Evolutionary conservation across 2,113 vertebrate species (phyloP).

Genomic region (Paedocypris sp.): DNA sequence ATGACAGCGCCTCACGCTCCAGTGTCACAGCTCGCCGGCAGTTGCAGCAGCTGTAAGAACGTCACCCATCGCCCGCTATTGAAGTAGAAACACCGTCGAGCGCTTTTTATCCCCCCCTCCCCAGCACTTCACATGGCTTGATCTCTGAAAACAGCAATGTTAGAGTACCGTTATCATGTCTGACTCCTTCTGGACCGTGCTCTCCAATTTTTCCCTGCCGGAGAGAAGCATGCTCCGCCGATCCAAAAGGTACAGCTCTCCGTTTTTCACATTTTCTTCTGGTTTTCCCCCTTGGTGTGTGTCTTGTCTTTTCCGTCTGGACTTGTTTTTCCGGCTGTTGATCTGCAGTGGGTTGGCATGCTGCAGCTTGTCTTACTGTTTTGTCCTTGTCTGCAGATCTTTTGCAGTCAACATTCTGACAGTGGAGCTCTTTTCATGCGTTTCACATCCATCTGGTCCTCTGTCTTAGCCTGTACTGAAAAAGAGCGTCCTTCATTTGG

Average conservation of each 20-base stretch:
- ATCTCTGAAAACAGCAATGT: slow-evolving; percentile 56
- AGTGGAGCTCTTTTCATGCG: neutral
- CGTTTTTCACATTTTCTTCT: neutral
- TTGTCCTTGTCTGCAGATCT: neutral
- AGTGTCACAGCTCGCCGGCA: slow-evolving; percentile 45
- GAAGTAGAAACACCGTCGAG: neutral
- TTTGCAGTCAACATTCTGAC: neutral
- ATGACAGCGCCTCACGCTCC: slow-evolving; percentile 19
- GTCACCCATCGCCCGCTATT: slow-evolving; percentile 37
- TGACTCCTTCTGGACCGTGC: slow-evolving; percentile 81
- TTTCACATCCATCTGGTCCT: neutral
- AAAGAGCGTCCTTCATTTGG: neutral
- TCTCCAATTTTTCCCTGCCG: slow-evolving; percentile 81
- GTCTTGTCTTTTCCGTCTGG: neutral
- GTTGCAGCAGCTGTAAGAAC: slow-evolving; percentile 47
- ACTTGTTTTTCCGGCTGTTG: neutral
- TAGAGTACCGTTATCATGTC: slow-evolving; percentile 68
- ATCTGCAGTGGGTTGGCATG: slow-evolving; percentile 1
- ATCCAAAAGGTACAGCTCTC: slow-evolving; percentile 69
- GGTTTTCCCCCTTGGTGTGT: too few relatives aligned
- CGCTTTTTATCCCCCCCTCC: slow-evolving; percentile 33
- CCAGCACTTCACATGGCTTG: slow-evolving; percentile 21
- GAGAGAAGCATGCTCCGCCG: slow-evolving; percentile 79
- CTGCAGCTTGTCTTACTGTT: neutral
- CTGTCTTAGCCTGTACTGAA: neutral